Evolutionary conservation across 2,888 invertebrate species (phyloP).

Genomic region (Callinectes sapidus): DNA sequence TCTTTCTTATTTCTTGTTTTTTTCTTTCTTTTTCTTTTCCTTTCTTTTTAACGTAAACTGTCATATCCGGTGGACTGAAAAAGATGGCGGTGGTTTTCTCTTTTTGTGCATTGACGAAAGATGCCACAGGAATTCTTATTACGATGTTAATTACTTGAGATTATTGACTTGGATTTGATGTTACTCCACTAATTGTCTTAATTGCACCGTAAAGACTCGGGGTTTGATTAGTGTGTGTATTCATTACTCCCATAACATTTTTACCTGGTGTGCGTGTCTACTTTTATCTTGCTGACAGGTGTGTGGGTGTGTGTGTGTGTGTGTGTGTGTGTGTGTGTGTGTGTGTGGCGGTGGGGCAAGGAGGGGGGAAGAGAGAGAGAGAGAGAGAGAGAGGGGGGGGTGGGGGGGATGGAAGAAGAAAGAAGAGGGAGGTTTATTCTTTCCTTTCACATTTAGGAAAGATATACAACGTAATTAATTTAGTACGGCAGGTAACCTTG

Average conservation of each 20-base stretch:
- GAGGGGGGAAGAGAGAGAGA: too few species aligned
- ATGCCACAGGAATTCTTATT: not conserved
- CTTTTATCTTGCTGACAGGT: not conserved
- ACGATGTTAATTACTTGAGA: not conserved
- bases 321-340: too few species aligned
- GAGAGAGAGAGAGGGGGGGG: not conserved
- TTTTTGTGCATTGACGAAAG: not conserved
- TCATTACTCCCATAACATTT: not conserved
- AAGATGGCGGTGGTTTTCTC: not conserved
- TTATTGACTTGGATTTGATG: not conserved
- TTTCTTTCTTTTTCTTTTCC: too few species aligned
- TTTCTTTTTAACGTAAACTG: not conserved
- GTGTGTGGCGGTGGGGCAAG: too few species aligned
- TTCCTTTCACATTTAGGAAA: not conserved
- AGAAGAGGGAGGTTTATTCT: not conserved
- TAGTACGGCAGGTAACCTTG: not conserved
- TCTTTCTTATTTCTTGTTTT: too few species aligned
- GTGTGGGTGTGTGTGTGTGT: not conserved
- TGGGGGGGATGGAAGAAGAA: not conserved
- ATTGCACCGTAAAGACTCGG: not conserved
- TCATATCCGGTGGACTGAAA: not conserved
- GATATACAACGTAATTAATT: conserved; percentile 6
- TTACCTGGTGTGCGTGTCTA: not conserved
- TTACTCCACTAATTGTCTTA: not conserved
- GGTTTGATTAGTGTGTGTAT: not conserved